These are phyloP conservation scores for Mythimna lalbum DNA, from an alignment of 2,888 invertebrate genomes.

Conservation along the genomic window DNA sequence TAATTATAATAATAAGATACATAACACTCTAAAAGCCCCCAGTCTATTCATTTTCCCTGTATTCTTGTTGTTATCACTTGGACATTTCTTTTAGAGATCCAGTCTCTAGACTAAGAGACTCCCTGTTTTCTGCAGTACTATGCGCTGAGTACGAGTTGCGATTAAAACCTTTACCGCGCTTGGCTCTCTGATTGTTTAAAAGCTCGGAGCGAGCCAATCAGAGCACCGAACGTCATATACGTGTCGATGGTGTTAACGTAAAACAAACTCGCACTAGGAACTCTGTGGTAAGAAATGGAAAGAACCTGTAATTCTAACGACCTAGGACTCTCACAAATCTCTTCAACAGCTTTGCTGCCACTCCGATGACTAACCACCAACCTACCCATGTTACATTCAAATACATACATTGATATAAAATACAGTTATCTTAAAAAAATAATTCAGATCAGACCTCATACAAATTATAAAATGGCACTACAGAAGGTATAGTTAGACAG, in stretches of 20 bases:
- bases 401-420: slow-evolving; percentile 20
- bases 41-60: slow-evolving; percentile 47
- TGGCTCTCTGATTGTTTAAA: too few species aligned
- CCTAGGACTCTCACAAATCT: not conserved
- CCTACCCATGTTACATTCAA: slow-evolving; percentile 25
- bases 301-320: slow-evolving; percentile 2
- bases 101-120: not conserved
- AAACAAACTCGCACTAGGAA: too few species aligned
- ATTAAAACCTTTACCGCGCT: too few species aligned
- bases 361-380: slow-evolving; percentile 24
- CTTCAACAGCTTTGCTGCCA: slow-evolving; percentile 12
- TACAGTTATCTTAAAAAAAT: not conserved
- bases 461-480: slow-evolving; percentile 25
- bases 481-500: not conserved
- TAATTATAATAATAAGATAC: slow-evolving; percentile 15
- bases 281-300: slow-evolving; percentile 34
- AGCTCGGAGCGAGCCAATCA: too few species aligned
- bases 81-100: slow-evolving; percentile 9
- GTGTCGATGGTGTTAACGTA: too few species aligned
- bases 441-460: not conserved
- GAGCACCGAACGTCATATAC: too few species aligned
- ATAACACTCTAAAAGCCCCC: slow-evolving; percentile 20
- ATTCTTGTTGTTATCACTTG: slow-evolving; percentile 40
- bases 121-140: slow-evolving; percentile 24
- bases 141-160: too few species aligned